Evolutionary conservation across 2,113 vertebrate genomes (phyloP).

Genomic region (Pollimyrus isidori): DNA sequence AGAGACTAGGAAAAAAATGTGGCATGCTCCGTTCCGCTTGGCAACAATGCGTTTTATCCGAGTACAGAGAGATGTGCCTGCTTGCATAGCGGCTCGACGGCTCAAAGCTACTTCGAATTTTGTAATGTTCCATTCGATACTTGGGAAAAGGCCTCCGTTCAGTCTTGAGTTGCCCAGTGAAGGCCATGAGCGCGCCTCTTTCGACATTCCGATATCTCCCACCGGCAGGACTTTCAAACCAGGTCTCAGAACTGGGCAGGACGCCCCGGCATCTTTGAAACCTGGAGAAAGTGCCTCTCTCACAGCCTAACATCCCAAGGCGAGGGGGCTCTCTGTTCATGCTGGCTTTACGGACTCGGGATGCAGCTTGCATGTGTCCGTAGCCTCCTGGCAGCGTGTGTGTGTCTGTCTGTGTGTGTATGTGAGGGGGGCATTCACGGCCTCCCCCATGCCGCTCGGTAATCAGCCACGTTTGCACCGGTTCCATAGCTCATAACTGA

Average conservation of each 20-base stretch:
- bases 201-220: background rate
- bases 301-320: background rate
- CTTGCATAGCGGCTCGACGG: background rate
- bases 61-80: background rate
- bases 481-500: slow-evolving; percentile 8
- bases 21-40: background rate
- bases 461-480: slow-evolving; percentile 6
- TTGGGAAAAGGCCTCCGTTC: background rate
- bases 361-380: background rate
- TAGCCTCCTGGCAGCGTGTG: background rate
- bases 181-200: background rate
- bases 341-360: background rate
- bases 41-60: background rate
- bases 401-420: background rate
- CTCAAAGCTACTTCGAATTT: background rate
- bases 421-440: background rate
- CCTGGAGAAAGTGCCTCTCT: background rate
- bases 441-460: background rate
- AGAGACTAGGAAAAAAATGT: background rate
- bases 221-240: background rate
- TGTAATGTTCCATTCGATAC: background rate
- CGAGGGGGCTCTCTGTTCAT: background rate
- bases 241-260: background rate
- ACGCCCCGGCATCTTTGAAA: background rate
- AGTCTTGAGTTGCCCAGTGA: background rate